Base-by-base conservation (phyloP, 2,113 vertebrate genomes). In the Tonatia bakeri region DNA sequence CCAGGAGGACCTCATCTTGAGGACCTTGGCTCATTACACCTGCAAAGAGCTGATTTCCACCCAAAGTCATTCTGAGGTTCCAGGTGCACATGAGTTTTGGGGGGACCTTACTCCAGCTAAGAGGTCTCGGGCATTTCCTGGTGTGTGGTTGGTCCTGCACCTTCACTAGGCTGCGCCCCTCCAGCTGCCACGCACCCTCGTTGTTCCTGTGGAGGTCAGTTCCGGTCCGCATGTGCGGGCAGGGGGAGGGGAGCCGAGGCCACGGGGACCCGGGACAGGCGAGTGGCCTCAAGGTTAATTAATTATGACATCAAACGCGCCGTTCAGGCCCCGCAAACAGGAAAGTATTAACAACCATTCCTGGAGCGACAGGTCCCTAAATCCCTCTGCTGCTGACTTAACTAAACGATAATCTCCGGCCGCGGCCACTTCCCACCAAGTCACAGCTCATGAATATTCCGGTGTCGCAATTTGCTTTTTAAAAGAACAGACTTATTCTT, bases 371-470 rank as follows among this genome's bases (percentile, higher is more conserved):
- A 95, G 87, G 97, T 31, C 31, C 97, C 97, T 93, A 94, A 95
- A 56, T 70, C 83, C 94, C 92, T 59, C 17, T 0, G 69, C 94
- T 92, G 91, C 97, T 87, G 97, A 94, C 96, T 97, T 94, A 83
- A 94, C 94, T 4, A 4, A 97, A 87, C 61, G 75, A 33, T 88
- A 70, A 89, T 89, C 91, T 77, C 72, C 11, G 0, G 72, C 77
- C 1, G 52, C 92, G 47, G 81, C 96, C 84, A 9, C 14, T 77
- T 75, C 89, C 90, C 69, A 2, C 86, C 94, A 88, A 96, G 95
- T 92, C 97, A 90, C 85, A 17, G 85, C 95, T 96, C 97, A 96
- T 96, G 97, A 96, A 96, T 97, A 97, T 97, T 97, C 97, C 0
- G 0, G 73, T 13, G 17, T 26, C 2, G 26, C 94, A 86, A 85